phyloP scores from a whole-genome alignment of 2,888 invertebrate genomes.

The Plagiodera versicolora region DNA sequence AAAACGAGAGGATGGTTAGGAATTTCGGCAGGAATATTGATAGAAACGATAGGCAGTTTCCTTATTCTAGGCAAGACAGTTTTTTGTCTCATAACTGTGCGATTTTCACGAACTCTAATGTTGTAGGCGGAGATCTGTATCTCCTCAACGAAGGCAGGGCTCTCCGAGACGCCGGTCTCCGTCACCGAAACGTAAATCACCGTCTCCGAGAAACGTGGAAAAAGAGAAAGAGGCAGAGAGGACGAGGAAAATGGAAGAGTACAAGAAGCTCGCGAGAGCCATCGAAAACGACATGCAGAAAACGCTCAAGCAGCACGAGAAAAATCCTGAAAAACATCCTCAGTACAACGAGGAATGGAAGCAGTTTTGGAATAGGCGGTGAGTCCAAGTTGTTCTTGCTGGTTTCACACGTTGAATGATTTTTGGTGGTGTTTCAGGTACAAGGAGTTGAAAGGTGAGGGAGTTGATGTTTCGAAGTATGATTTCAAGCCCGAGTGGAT shows the following conservation, averaged over 20 bases:
- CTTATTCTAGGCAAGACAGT: conserved; percentile 28
- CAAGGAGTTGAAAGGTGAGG: conserved; percentile 44
- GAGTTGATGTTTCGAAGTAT: conserved; percentile 73
- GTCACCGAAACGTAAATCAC: conserved; percentile 21
- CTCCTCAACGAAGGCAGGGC: conserved; percentile 22
- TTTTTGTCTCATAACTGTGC: no score
- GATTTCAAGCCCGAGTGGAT: conserved; percentile 92
- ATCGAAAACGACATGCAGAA: conserved; percentile 65
- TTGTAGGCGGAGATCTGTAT: conserved; percentile 24
- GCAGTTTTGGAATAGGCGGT: conserved; percentile 80
- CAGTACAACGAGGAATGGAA: conserved; percentile 89
- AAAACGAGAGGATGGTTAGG: neutral
- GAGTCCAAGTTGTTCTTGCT: neutral
- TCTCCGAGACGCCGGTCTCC: conserved; percentile 10
- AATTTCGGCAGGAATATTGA: conserved; percentile 15
- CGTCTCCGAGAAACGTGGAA: conserved; percentile 14
- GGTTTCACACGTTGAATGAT: conserved; percentile 32
- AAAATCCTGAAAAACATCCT: conserved; percentile 87
- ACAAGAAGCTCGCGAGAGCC: conserved; percentile 54
- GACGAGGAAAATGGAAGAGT: conserved; percentile 59
- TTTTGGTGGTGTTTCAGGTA: conserved; percentile 34
- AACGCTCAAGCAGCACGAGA: conserved; percentile 72
- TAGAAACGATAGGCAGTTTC: conserved; percentile 17
- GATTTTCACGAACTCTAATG: no score
- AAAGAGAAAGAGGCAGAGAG: conserved; percentile 35